phyloP scores from a whole-genome alignment of 2,888 invertebrate genomes.

The Pristionchus exspectatus region DNA sequence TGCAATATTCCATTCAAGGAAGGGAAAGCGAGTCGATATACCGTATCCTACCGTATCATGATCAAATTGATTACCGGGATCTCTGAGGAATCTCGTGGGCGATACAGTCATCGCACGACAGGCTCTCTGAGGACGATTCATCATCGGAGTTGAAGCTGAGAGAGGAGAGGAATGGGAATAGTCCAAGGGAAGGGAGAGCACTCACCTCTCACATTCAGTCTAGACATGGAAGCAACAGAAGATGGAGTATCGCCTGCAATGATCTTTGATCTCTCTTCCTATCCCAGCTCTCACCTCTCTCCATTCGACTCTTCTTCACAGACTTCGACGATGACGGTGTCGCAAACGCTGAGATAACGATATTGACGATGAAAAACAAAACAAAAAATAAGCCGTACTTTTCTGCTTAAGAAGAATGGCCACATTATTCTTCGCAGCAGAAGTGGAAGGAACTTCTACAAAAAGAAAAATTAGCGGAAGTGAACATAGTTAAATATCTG shows the following conservation, averaged over 20 bases:
- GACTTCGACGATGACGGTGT: not conserved
- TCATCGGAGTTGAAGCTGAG: not conserved
- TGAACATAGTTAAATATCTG: not conserved
- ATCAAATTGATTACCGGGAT: not conserved
- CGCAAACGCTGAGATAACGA: not conserved
- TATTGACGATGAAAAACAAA: too few species aligned
- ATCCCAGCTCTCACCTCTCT: not conserved
- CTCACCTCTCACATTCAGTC: not conserved
- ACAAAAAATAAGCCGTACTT: too few species aligned
- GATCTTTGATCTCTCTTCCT: not conserved
- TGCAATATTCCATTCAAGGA: not conserved
- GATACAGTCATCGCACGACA: conserved; percentile 25
- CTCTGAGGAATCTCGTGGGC: not conserved
- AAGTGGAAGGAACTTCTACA: not conserved
- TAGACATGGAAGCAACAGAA: not conserved
- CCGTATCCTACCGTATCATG: not conserved
- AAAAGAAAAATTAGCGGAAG: not conserved
- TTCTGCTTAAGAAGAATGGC: not conserved
- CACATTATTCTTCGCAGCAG: not conserved
- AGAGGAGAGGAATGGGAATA: not conserved
- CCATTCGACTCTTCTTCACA: not conserved
- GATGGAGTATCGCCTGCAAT: not conserved
- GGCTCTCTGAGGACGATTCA: not conserved
- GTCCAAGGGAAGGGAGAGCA: not conserved
- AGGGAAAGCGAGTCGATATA: not conserved